Evolutionary conservation across 2,113 vertebrate species (phyloP), one percentile per base, ranked within the genome.

Genomic region (Mobula hypostoma): DNA sequence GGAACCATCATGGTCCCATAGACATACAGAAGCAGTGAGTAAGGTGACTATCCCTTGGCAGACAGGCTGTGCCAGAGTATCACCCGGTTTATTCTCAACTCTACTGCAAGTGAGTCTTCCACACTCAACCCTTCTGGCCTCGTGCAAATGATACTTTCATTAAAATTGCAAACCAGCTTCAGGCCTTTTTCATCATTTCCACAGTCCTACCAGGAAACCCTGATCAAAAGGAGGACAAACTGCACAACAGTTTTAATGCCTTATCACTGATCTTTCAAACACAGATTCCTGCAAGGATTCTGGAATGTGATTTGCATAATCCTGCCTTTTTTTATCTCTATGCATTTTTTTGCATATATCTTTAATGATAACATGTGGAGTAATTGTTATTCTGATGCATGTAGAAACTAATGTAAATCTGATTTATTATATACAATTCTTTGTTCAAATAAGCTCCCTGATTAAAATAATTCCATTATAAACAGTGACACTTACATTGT

Each of bases 231-330:
- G 27, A 63, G 83, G 56, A n/a, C 11, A 63, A 29, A 12, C 63
- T 87, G 83, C 14, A 9, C 1, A n/a, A n/a, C 58, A 88, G 58
- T n/a, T 58, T 88, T 88, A 61, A 15, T 14, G 14, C 29, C 48
- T 14, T 9, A 58, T 61, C 11, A 12, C 83, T 88, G 29, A 88
- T 63, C 24, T 29, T 88, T 88, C 83, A 87, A 87, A 87, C 56
- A 14, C n/a, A 87, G 56, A 61, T 11, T 87, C 40, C 5, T 63
- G 83, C 58, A n/a, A 88, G 27, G 58, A 63, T 88, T n/a, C 14
- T 14, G 58, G 83, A 88, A 88, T 88, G 83, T 29, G 63, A 63
- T 88, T 63, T 88, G 58, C 83, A 88, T 88, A 88, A 88, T 63
- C 83, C 58, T 88, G 58, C 24, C 63, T 27, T 63, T 87, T 87